These are phyloP conservation scores for Dipus sagitta DNA, from an alignment of 2,797 vertebrate species.

Conservation along the genomic window DNA sequence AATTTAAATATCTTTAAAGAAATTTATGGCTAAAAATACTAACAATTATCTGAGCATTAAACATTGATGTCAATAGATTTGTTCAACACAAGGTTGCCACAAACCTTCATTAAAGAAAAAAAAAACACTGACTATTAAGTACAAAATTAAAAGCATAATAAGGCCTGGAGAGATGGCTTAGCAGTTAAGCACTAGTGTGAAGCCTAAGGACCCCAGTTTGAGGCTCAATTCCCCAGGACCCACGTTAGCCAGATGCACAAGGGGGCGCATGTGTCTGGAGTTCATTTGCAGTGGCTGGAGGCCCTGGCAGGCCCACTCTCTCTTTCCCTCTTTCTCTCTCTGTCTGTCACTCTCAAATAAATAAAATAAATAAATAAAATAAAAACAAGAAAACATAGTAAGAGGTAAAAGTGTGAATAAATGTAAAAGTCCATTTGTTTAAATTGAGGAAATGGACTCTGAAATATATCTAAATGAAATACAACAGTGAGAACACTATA, in stretches of 20 bases:
- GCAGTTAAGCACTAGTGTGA: too few species aligned
- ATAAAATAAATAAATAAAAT: too few species aligned
- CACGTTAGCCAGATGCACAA: too few species aligned
- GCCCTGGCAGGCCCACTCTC: too few species aligned
- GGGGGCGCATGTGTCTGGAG: too few species aligned
- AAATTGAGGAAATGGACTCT: slow-evolving; percentile 8
- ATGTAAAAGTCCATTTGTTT: neutral
- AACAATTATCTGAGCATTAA: neutral
- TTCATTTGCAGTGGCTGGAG: too few species aligned
- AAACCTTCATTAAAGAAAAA: neutral
- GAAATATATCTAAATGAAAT: slow-evolving; percentile 34
- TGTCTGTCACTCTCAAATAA: too few species aligned
- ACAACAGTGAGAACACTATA: slow-evolving; percentile 20
- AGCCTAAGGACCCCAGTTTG: too few species aligned
- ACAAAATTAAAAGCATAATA: neutral
- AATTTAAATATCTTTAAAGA: neutral
- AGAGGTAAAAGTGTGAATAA: neutral
- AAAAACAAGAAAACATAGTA: too few species aligned
- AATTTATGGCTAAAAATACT: neutral
- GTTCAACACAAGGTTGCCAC: neutral
- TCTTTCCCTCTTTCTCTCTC: too few species aligned
- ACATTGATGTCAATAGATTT: neutral
- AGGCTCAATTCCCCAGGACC: too few species aligned
- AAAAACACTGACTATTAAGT: neutral
- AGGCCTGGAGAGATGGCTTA: neutral